Evolutionary conservation across 1,140 invertebrate species (phyloP).

Genomic region (Semibalanus balanoides): DNA sequence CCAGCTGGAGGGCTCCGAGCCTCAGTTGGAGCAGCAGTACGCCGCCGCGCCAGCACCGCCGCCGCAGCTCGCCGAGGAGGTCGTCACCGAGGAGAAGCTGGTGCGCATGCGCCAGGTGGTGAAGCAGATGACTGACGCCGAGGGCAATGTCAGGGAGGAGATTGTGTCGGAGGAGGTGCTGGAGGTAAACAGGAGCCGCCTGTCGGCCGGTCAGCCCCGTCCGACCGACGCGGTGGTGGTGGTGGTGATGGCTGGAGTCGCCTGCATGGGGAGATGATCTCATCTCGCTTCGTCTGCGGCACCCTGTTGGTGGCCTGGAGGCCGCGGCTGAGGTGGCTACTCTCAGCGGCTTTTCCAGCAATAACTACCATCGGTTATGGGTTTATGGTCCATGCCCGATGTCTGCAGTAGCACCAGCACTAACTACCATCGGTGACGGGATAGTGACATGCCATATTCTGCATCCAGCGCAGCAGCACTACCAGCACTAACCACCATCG

Average conservation of each 20-base stretch:
- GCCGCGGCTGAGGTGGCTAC: too few species aligned
- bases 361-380: too few species aligned
- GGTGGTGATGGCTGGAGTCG: not conserved
- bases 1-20: conserved; percentile 5
- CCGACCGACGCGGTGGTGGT: not conserved
- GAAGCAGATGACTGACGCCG: not conserved
- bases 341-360: too few species aligned
- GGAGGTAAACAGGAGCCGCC: not conserved
- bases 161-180: not conserved
- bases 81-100: not conserved
- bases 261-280: too few species aligned
- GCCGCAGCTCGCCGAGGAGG: not conserved
- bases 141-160: not conserved
- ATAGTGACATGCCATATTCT: too few species aligned
- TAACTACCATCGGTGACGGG: too few species aligned
- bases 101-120: not conserved
- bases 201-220: not conserved
- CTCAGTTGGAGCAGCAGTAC: not conserved
- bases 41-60: not conserved
- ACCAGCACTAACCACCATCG: too few species aligned
- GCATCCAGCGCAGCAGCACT: too few species aligned
- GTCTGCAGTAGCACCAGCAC: too few species aligned
- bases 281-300: too few species aligned
- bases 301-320: too few species aligned
- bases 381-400: too few species aligned